Evolutionary conservation across 2,113 vertebrate genomes (phyloP).

Genomic region (Hyperoodon ampullatus): DNA sequence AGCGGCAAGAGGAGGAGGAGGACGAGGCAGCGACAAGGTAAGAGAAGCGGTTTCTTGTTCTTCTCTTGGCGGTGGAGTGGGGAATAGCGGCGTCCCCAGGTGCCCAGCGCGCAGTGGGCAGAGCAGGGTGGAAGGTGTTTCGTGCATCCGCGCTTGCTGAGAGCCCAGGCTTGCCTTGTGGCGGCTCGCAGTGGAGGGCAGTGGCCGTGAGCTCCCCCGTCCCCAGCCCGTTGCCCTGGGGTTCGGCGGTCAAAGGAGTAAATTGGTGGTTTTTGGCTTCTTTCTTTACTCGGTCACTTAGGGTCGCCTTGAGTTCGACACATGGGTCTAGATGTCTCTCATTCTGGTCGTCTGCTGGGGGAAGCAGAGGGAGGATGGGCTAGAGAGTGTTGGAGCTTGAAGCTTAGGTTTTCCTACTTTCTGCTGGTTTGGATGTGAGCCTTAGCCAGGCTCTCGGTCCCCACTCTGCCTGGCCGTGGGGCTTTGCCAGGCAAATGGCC

Average conservation of each 20-base stretch:
- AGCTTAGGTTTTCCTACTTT: slow-evolving; percentile 70
- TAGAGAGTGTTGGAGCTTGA: slow-evolving; percentile 31
- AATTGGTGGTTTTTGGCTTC: slow-evolving; percentile 70
- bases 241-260: slow-evolving; percentile 47
- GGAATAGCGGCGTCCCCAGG: slow-evolving; percentile 68
- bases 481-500: slow-evolving; percentile 68
- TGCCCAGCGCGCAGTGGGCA: slow-evolving; percentile 40
- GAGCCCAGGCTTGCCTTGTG: slow-evolving; percentile 60
- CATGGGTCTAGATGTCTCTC: slow-evolving; percentile 53
- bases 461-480: neutral
- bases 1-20: slow-evolving; percentile 66
- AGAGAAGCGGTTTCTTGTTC: slow-evolving; percentile 85
- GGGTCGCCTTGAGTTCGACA: neutral
- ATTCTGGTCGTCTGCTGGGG: slow-evolving; percentile 31
- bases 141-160: slow-evolving; percentile 24
- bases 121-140: slow-evolving; percentile 60
- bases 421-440: slow-evolving; percentile 53
- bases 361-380: neutral
- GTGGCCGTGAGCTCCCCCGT: slow-evolving; percentile 47
- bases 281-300: slow-evolving; percentile 32
- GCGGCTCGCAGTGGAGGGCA: slow-evolving; percentile 47
- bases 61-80: slow-evolving; percentile 67
- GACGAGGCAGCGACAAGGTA: slow-evolving; percentile 83
- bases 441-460: slow-evolving; percentile 15
- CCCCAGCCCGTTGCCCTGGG: slow-evolving; percentile 38